phyloP scores from a whole-genome alignment of 37 sponge, comb jelly and placozoan species.

The Mnemiopsis leidyi region DNA sequence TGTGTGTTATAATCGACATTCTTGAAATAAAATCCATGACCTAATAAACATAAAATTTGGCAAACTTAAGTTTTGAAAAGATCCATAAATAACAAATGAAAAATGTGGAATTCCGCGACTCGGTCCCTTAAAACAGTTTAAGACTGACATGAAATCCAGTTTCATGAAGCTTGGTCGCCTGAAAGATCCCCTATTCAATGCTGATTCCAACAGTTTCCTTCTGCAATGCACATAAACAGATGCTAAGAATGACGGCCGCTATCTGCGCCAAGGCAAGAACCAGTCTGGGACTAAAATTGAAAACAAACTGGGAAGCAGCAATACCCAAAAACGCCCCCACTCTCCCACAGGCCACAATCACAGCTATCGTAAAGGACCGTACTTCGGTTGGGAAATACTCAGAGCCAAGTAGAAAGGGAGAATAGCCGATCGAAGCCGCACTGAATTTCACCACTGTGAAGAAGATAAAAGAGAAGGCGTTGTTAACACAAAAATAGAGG shows the following conservation, averaged over 20 bases:
- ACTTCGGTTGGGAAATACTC: constrained; percentile 38
- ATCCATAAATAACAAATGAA: no score
- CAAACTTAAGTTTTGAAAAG: neutral
- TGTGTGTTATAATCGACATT: no score
- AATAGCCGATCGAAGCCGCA: neutral
- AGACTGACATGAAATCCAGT: no score
- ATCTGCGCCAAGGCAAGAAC: neutral
- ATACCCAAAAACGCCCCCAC: neutral
- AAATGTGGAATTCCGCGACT: no score
- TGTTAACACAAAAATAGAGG: constrained; percentile 27
- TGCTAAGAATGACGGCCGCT: neutral
- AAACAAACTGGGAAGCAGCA: neutral
- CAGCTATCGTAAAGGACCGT: neutral
- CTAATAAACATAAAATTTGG: neutral
- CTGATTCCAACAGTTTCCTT: neutral
- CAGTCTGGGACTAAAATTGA: neutral
- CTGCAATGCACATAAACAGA: neutral
- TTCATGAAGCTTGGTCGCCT: no score
- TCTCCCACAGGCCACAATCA: neutral
- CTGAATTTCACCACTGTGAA: neutral
- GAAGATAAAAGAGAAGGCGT: neutral
- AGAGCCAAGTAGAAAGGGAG: neutral
- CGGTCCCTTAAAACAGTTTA: no score
- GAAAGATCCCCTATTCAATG: neutral
- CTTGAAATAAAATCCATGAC: no score